Conservation (phyloP, 1,140 invertebrate species). For the Drosophila bocqueti region DNA sequence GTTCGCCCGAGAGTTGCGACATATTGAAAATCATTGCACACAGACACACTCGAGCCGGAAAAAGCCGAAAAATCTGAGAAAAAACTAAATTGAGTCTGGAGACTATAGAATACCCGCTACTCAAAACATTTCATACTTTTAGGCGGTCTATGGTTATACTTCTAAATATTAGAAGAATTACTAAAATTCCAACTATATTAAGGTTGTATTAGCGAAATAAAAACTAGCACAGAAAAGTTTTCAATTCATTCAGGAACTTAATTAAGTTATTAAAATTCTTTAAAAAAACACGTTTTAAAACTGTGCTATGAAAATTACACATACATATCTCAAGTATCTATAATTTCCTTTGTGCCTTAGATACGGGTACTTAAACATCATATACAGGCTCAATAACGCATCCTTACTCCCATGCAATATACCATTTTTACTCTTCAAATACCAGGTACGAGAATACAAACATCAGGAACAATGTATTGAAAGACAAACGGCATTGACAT, state of each 20-base stretch:
- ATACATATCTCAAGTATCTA: no score
- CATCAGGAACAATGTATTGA: slow-evolving; percentile 57
- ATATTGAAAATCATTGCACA: slow-evolving; percentile 80
- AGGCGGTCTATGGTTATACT: neutral
- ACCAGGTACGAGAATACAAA: slow-evolving; percentile 7
- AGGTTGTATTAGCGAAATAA: no score
- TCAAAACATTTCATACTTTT: neutral
- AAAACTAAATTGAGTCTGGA: neutral
- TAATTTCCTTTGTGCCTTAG: no score
- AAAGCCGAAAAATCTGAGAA: slow-evolving; percentile 16
- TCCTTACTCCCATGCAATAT: neutral
- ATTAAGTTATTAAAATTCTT: no score
- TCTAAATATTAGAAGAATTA: no score
- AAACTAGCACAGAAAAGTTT: no score
- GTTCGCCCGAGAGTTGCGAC: slow-evolving; percentile 72
- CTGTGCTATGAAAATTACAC: no score
- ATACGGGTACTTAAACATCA: neutral
- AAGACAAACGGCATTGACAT: slow-evolving; percentile 80
- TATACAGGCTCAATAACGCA: neutral
- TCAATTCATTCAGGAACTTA: no score
- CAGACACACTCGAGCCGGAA: slow-evolving; percentile 15
- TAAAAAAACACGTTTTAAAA: no score
- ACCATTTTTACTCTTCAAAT: neutral
- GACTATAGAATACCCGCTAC: neutral
- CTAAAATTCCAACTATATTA: no score